Evolutionary conservation across 2,888 invertebrate species (phyloP).

Genomic region (Drosophila lacicola): DNA sequence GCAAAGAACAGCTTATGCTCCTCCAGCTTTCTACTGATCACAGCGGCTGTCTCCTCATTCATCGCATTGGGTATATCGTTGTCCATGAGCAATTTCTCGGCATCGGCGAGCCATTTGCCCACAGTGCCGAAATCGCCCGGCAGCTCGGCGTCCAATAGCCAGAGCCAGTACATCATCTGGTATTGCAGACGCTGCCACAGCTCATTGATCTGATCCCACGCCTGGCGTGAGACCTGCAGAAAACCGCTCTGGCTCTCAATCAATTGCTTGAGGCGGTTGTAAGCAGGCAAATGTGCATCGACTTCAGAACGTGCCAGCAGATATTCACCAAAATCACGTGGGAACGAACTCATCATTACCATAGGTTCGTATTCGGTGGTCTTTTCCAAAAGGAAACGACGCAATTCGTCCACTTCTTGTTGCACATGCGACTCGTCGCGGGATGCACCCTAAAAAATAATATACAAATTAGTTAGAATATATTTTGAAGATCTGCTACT

Average conservation of each 20-base stretch:
- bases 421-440: slow-evolving; percentile 92
- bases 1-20: slow-evolving; percentile 96
- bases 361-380: slow-evolving; percentile 91
- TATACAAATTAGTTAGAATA: background rate
- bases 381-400: slow-evolving; percentile 93
- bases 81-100: slow-evolving; percentile 91
- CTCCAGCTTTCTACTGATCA: slow-evolving; percentile 94
- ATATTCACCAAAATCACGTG: slow-evolving; percentile 93
- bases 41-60: slow-evolving; percentile 95
- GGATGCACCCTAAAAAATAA: slow-evolving; percentile 87
- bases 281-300: slow-evolving; percentile 89
- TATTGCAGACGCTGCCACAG: slow-evolving; percentile 93
- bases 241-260: slow-evolving; percentile 91
- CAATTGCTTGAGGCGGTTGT: slow-evolving; percentile 91
- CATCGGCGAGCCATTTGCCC: slow-evolving; percentile 95
- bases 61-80: slow-evolving; percentile 93
- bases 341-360: slow-evolving; percentile 90
- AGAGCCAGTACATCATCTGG: slow-evolving; percentile 94
- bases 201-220: slow-evolving; percentile 93
- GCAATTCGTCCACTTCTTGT: slow-evolving; percentile 91
- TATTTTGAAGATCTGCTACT: too few relatives aligned
- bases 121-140: slow-evolving; percentile 94
- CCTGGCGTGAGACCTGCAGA: slow-evolving; percentile 92
- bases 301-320: slow-evolving; percentile 91
- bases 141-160: slow-evolving; percentile 93